Percentiles rank a stretch among this genome's conserved stretches.
Conservation (phyloP, 2,888 invertebrate genomes). For the Caenorhabditis sinica region DNA sequence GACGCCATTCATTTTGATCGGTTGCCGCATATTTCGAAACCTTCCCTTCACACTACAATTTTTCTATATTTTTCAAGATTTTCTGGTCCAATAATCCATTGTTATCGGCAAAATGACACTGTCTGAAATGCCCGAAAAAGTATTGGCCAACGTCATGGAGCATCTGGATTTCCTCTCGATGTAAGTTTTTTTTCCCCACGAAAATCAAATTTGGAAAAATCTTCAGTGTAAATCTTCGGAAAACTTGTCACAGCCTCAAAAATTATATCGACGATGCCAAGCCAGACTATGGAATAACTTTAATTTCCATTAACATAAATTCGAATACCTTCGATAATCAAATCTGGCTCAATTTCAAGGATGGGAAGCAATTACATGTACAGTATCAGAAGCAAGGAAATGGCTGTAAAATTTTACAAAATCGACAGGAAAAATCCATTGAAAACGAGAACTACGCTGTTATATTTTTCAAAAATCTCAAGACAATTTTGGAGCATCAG, state of each 20-base stretch:
- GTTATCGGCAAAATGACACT: not conserved
- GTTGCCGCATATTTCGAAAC: not conserved
- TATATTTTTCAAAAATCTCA: not conserved
- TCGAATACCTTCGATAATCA: not conserved
- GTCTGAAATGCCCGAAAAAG: not conserved
- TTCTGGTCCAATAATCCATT: not conserved
- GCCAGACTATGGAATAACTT: not conserved
- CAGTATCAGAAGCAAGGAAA: not conserved
- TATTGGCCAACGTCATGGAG: not conserved
- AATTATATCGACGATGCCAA: not conserved
- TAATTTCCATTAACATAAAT: not conserved
- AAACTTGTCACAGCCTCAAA: not conserved
- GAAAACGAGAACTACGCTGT: not conserved
- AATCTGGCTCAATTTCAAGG: not conserved
- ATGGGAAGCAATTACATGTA: not conserved
- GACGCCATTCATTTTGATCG: not conserved
- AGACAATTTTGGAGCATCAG: not conserved
- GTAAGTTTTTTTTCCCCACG: conserved; percentile 14
- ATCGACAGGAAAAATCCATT: not conserved
- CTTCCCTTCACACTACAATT: not conserved
- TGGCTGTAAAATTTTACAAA: not conserved
- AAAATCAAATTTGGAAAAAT: not conserved
- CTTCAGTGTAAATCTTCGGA: not conserved
- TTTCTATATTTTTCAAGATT: not conserved
- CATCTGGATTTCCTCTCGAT: not conserved